Evolutionary conservation across 1,140 invertebrate genomes (phyloP), one percentile per base, ranked within the genome.

Genomic region (Calephelis virginiensis): DNA sequence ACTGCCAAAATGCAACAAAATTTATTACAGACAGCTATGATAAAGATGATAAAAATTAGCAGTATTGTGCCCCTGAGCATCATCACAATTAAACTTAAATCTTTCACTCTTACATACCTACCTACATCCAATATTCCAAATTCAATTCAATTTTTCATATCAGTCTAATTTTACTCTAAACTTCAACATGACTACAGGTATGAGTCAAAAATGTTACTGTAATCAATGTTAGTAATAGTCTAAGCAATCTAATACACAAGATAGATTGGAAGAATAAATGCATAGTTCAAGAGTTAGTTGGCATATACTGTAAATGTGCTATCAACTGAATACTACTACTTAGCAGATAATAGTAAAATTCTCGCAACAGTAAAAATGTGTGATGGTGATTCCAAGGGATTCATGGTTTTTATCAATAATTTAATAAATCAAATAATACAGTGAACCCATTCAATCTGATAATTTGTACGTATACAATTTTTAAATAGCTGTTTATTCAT

Each of bases 251-350:
- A 37, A 45, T 37, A 63, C 62, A 64, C 11, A 64, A 40, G 9
- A 60, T 40, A 40, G 10, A 48, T 66, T 60, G 17, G 10, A 66
- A 66, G 50, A 28, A 60, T 37, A 59, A 40, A 66, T 66, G 40
- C 14, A 46, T 63, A 63, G 46, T 63, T 46, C 14, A 63, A 63
- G 46, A 28, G 46, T 46, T 46, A 45, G 40, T 63, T 28, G 61
- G 61, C 43, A 63, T 46, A 63, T 56, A 69, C 62, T 72, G 82
- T 81, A 83, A 82, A 85, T 85, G 79, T 78, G 78, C 75, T 81
- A 72, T 73, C 61, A 70, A 73, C 53, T 61, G 63, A 64, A 53
- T 62, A 47, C 61, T 62, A 47, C 61, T 46, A 70, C 66, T 60
- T 70, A 68, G 70, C 71, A 61, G 63, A 40, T 37, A 50, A 65